A percentile compares a stretch with the other conserved stretches of the same genome.
phyloP scores from a whole-genome alignment of 2,113 vertebrate genomes.

The Labeo catla region DNA sequence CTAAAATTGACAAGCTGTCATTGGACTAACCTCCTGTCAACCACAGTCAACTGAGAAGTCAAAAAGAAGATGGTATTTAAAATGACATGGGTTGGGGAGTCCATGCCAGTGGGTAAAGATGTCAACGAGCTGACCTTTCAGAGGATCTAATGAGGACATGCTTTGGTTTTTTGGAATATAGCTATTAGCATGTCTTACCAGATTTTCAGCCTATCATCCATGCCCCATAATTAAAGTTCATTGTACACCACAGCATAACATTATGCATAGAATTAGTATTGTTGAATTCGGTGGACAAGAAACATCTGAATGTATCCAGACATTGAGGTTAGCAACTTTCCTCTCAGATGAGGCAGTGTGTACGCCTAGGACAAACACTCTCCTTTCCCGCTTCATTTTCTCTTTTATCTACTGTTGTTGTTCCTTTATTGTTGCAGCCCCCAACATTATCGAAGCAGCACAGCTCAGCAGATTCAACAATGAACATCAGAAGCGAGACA shows the following conservation, averaged over 20 bases:
- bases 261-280: not conserved
- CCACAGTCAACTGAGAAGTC: conserved; percentile 8
- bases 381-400: conserved; percentile 21
- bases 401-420: conserved; percentile 44
- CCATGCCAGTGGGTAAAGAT: conserved; percentile 5
- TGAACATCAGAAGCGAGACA: conserved; percentile 40
- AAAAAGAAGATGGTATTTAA: conserved; percentile 1
- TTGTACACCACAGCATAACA: not conserved
- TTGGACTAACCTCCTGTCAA: conserved; percentile 41
- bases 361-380: conserved; percentile 9
- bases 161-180: not conserved
- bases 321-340: conserved; percentile 24
- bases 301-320: not conserved
- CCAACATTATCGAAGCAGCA: conserved; percentile 26
- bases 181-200: not conserved
- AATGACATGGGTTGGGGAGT: conserved; percentile 26
- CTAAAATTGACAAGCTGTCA: not conserved
- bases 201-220: not conserved
- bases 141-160: not conserved
- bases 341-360: not conserved
- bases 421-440: conserved; percentile 24
- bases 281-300: not conserved
- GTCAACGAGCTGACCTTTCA: conserved; percentile 20
- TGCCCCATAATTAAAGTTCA: not conserved
- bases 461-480: conserved; percentile 48